Percentiles rank a stretch among this genome's conserved stretches.
Evolutionary conservation across 2,888 invertebrate genomes (phyloP).

Genomic region (Leucoptera coffeella): DNA sequence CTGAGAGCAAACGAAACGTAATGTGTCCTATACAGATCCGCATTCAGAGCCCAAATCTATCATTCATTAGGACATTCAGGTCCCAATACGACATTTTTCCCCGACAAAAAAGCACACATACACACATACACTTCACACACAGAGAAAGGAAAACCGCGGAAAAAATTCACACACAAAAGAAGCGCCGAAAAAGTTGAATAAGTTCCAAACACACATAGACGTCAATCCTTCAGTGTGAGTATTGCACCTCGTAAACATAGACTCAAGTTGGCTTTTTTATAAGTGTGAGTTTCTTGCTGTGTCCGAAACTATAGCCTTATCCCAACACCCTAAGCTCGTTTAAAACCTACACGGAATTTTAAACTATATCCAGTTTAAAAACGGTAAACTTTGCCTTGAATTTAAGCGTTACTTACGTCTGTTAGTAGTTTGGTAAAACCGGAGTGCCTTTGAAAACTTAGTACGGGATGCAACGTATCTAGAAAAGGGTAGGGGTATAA

Average conservation of each 20-base stretch:
- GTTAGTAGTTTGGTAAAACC: conserved; percentile 7
- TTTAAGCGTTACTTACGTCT: no score
- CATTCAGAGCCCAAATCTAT: conserved; percentile 43
- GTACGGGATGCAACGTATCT: conserved; percentile 37
- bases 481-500: conserved; percentile 14
- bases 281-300: conserved; percentile 33
- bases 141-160: conserved; percentile 31
- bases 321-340: not conserved
- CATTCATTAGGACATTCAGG: conserved; percentile 51
- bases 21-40: no score
- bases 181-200: conserved; percentile 50
- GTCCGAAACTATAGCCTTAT: conserved; percentile 27
- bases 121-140: conserved; percentile 35
- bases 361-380: no score
- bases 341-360: no score
- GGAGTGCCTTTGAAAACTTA: conserved; percentile 46
- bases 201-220: conserved; percentile 25
- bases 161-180: conserved; percentile 54
- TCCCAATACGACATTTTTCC: conserved; percentile 53
- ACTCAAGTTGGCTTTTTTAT: conserved; percentile 37
- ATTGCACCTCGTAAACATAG: conserved; percentile 26
- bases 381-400: no score
- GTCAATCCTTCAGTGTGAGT: conserved; percentile 17
- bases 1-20: no score
- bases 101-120: conserved; percentile 15